Percentiles rank a stretch among this genome's conserved stretches.
Evolutionary conservation across 2,113 vertebrate species (phyloP).

Genomic region (Cyprinodon tularosa): DNA sequence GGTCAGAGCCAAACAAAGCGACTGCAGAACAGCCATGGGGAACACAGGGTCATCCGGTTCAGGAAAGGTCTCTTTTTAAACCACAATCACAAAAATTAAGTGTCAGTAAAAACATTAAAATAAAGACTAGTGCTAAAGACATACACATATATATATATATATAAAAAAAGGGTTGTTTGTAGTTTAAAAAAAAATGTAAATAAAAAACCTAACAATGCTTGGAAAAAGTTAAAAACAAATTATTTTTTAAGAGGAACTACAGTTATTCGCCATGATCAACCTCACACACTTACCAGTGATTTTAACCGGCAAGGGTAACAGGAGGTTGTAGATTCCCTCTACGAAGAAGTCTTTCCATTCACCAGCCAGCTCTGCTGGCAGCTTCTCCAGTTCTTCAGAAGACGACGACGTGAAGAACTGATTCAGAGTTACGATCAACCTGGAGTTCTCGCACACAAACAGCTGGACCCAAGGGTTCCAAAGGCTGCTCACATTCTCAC

Average conservation of each 20-base stretch:
- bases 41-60: constrained; percentile 80
- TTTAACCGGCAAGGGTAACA: constrained; percentile 88
- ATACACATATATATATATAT: too few species aligned
- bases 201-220: too few species aligned
- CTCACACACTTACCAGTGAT: constrained; percentile 80
- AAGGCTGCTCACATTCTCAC: constrained; percentile 82
- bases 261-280: not conserved
- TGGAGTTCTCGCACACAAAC: constrained; percentile 88
- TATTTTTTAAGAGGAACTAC: not conserved
- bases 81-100: not conserved
- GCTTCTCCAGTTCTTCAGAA: constrained; percentile 70
- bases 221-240: too few species aligned
- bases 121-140: not conserved
- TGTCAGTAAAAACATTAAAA: not conserved
- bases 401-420: constrained; percentile 83
- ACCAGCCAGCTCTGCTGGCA: constrained; percentile 84
- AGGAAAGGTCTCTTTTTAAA: constrained; percentile 71
- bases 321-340: constrained; percentile 89
- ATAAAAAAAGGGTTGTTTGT: too few species aligned
- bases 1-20: constrained; percentile 86
- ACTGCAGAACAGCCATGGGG: constrained; percentile 80
- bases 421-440: constrained; percentile 84
- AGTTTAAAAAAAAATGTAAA: too few species aligned
- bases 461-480: constrained; percentile 88
- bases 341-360: constrained; percentile 97